Conservation (phyloP, 2,888 invertebrate species). For the Furcula furcula region DNA sequence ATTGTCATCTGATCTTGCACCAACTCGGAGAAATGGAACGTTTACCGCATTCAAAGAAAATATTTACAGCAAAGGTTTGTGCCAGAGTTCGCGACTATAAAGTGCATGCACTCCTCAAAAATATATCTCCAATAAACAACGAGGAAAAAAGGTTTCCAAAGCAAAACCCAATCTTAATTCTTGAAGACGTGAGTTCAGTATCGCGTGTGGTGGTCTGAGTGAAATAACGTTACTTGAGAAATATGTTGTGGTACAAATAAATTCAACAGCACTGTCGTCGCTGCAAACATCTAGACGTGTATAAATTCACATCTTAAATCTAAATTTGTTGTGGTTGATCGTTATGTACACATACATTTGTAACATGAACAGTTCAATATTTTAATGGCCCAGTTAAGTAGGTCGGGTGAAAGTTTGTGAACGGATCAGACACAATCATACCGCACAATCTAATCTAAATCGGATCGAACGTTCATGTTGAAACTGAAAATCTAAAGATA, state of each 20-base stretch:
- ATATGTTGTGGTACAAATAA: conserved; percentile 45
- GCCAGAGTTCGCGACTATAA: conserved; percentile 44
- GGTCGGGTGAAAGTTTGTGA: too few species aligned
- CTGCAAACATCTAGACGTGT: conserved; percentile 48
- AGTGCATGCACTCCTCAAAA: conserved; percentile 48
- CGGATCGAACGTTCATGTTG: too few species aligned
- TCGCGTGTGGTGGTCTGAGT: conserved; percentile 23
- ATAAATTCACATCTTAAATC: conserved; percentile 39
- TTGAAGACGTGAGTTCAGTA: conserved; percentile 22
- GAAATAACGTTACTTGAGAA: conserved; percentile 46
- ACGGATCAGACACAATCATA: too few species aligned
- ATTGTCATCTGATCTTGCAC: conserved; percentile 3
- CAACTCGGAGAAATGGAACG: background rate
- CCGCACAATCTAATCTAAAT: too few species aligned
- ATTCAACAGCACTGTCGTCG: conserved; percentile 47
- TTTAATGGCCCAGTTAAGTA: too few species aligned
- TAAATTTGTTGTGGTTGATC: too few species aligned
- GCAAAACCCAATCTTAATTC: conserved; percentile 27
- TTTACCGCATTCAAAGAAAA: conserved; percentile 37
- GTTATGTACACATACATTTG: too few species aligned
- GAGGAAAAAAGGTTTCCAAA: conserved; percentile 6
- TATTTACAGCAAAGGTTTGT: conserved; percentile 59
- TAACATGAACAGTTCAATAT: too few species aligned
- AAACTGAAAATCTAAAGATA: too few species aligned
- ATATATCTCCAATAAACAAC: conserved; percentile 65